These are phyloP conservation scores for Pammene fasciana DNA, from an alignment of 2,888 invertebrate species.

Conservation along the genomic window DNA sequence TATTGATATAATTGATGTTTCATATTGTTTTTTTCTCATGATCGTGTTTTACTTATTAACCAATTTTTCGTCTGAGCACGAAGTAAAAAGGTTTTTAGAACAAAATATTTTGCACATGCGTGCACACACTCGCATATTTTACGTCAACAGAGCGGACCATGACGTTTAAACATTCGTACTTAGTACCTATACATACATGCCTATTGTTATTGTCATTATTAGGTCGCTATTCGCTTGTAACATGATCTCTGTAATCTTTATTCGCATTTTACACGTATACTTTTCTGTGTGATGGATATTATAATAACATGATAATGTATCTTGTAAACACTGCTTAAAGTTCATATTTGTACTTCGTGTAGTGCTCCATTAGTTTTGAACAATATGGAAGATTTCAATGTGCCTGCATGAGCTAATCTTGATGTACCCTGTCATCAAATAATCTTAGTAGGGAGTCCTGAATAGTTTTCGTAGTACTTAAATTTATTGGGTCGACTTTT, in stretches of 20 bases:
- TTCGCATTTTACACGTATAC: constrained; percentile 48
- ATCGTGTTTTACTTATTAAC: not conserved
- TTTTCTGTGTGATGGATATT: constrained; percentile 1
- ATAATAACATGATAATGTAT: constrained; percentile 8
- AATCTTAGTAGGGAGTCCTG: not conserved
- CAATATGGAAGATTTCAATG: constrained; percentile 51
- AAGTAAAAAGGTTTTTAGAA: too few species aligned
- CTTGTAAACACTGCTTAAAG: constrained; percentile 5
- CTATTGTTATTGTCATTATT: constrained; percentile 59
- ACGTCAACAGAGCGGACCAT: not conserved
- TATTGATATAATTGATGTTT: constrained; percentile 34
- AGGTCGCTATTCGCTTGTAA: constrained; percentile 67
- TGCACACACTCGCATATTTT: not conserved
- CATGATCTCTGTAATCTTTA: constrained; percentile 58
- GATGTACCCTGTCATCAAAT: constrained; percentile 31
- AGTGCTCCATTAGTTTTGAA: constrained; percentile 40
- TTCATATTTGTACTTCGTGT: constrained; percentile 11
- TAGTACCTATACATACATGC: not conserved
- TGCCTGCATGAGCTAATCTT: constrained; percentile 53
- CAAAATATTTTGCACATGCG: not conserved
- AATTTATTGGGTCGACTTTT: too few species aligned
- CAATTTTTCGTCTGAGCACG: too few species aligned
- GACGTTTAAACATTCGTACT: not conserved
- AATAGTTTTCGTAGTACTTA: not conserved
- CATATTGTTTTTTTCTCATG: constrained; percentile 15